These are phyloP conservation scores for Himalopsyche kuldschensis DNA, from an alignment of 2,888 invertebrate species.

Conservation along the genomic window DNA sequence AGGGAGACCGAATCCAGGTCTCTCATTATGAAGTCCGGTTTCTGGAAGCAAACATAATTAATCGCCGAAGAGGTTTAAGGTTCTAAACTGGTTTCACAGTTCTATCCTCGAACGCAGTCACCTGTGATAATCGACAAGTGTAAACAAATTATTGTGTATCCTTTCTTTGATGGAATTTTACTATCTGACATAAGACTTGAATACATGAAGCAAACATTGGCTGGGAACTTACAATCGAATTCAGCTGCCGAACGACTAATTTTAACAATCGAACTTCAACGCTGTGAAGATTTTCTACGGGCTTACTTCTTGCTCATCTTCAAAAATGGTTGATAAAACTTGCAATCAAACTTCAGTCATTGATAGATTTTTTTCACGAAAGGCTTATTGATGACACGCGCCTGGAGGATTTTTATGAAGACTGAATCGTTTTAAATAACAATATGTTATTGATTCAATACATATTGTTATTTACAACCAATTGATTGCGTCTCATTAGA, in stretches of 20 bases:
- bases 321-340: not conserved
- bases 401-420: not conserved
- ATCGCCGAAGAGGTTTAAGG: not conserved
- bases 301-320: not conserved
- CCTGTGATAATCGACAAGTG: not conserved
- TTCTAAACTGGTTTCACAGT: not conserved
- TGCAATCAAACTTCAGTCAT: not conserved
- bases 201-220: not conserved
- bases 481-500: no score
- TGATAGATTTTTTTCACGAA: not conserved
- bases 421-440: not conserved
- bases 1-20: no score
- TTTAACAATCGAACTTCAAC: not conserved
- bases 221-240: not conserved
- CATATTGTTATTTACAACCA: no score
- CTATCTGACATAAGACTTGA: not conserved
- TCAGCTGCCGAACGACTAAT: not conserved
- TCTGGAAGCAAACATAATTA: not conserved
- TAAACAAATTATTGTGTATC: not conserved
- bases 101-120: not conserved
- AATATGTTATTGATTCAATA: not conserved
- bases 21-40: not conserved
- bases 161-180: not conserved
- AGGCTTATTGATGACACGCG: not conserved
- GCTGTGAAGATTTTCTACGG: not conserved